These are phyloP conservation scores for Glaucidium brasilianum DNA, from an alignment of 2,113 vertebrate species.

Conservation along the genomic window DNA sequence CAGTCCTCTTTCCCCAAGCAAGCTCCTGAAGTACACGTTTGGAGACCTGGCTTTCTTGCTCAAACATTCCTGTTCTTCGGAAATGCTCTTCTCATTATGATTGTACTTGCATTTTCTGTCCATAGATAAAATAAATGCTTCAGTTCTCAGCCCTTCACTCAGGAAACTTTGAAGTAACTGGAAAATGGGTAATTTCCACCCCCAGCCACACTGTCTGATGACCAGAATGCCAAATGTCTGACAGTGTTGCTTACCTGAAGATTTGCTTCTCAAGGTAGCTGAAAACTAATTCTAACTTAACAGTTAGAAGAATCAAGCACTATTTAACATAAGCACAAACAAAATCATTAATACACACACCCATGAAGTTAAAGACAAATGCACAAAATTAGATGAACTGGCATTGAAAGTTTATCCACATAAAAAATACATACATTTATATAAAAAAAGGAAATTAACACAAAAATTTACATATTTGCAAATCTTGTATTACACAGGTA, in stretches of 20 bases:
- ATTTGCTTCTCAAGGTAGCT: not conserved
- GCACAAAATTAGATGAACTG: not conserved
- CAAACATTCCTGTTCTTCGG: not conserved
- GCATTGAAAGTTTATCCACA: constrained; percentile 11
- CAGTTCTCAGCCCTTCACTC: not conserved
- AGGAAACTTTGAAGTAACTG: not conserved
- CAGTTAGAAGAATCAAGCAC: not conserved
- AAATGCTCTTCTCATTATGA: not conserved
- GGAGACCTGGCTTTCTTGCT: not conserved
- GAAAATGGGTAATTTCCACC: not conserved
- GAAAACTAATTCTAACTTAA: not conserved
- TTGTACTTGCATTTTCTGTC: not conserved
- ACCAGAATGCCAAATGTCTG: not conserved
- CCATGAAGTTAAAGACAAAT: not conserved
- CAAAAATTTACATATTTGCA: constrained; percentile 35
- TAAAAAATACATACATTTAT: constrained; percentile 15
- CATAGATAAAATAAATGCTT: not conserved
- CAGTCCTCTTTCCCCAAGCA: not conserved
- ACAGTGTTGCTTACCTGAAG: not conserved
- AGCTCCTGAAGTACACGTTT: not conserved
- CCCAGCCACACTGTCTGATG: not conserved
- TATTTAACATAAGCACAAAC: not conserved
- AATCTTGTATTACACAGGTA: not conserved
- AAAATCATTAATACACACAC: not conserved
- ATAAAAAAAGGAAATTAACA: constrained; percentile 32